Evolutionary conservation across 1,140 invertebrate species (phyloP).

Genomic region (Subanguina moxae): DNA sequence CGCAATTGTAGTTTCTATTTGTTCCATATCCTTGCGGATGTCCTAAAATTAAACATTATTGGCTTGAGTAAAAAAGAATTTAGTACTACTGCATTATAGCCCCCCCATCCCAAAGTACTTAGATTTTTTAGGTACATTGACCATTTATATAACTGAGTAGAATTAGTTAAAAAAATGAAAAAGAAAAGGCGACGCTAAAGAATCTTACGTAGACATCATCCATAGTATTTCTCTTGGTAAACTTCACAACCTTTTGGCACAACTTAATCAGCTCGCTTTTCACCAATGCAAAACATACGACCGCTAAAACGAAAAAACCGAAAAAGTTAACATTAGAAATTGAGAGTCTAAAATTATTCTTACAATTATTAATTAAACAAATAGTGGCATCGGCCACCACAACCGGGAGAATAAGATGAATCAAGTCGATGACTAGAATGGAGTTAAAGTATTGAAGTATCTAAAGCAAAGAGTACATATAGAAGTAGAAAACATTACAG

Average conservation of each 20-base stretch:
- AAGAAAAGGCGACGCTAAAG: not conserved
- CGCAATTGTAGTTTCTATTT: not conserved
- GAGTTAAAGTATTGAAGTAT: slow-evolving; percentile 43
- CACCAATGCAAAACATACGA: not conserved
- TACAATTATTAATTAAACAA: not conserved
- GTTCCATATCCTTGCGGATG: slow-evolving; percentile 6
- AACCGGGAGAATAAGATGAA: slow-evolving; percentile 39
- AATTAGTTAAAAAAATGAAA: no score
- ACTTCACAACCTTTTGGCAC: not conserved
- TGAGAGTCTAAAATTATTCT: not conserved
- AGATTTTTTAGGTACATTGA: not conserved
- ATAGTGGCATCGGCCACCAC: not conserved
- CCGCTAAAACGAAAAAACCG: not conserved
- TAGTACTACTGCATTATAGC: no score
- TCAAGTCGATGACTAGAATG: slow-evolving; percentile 38
- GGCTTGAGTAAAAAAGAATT: not conserved
- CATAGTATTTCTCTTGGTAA: not conserved
- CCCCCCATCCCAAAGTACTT: no score
- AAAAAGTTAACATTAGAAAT: not conserved
- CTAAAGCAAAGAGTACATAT: slow-evolving; percentile 3
- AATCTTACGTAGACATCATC: not conserved
- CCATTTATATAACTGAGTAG: no score
- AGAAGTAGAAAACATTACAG: no score
- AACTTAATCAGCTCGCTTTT: not conserved
- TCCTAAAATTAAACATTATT: slow-evolving; percentile 4